Percentiles rank a stretch among this genome's conserved stretches.
phyloP scores from a whole-genome alignment of 2,797 vertebrate species.

The Chelidonichthys spinosus region DNA sequence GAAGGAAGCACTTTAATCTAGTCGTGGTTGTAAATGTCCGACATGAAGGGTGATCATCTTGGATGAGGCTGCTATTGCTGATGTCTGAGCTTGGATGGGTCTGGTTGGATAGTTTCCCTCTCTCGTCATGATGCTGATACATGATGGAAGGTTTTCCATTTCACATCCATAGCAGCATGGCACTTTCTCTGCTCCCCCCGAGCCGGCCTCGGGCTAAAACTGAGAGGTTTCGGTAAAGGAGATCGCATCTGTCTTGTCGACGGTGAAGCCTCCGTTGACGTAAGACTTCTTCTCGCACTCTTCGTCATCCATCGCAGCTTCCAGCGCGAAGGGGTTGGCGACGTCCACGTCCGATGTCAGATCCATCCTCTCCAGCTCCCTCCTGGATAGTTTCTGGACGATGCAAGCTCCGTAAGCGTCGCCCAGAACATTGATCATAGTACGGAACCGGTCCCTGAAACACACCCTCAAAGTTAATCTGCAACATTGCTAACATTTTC shows the following conservation, averaged over 20 bases:
- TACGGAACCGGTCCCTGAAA: constrained; percentile 95
- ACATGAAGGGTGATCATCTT: constrained; percentile 54
- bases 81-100: constrained; percentile 69
- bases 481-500: not conserved
- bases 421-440: constrained; percentile 97
- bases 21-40: constrained; percentile 55
- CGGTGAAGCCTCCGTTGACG: constrained; percentile 93
- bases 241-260: constrained; percentile 96
- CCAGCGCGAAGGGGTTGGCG: constrained; percentile 94
- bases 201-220: constrained; percentile 85
- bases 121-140: constrained; percentile 68
- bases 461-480: constrained; percentile 14
- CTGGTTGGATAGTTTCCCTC: constrained; percentile 52
- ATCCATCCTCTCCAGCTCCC: constrained; percentile 93
- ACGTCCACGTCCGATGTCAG: constrained; percentile 92
- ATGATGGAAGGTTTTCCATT: constrained; percentile 41
- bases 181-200: constrained; percentile 55
- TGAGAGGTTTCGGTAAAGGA: constrained; percentile 98
- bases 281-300: constrained; percentile 95
- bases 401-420: constrained; percentile 95
- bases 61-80: constrained; percentile 77
- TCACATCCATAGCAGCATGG: constrained; percentile 53
- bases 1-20: constrained; percentile 83
- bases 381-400: constrained; percentile 94
- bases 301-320: constrained; percentile 87